These are phyloP conservation scores for Corythornis vintsioides DNA, from an alignment of 2,113 vertebrate genomes.

Conservation along the genomic window DNA sequence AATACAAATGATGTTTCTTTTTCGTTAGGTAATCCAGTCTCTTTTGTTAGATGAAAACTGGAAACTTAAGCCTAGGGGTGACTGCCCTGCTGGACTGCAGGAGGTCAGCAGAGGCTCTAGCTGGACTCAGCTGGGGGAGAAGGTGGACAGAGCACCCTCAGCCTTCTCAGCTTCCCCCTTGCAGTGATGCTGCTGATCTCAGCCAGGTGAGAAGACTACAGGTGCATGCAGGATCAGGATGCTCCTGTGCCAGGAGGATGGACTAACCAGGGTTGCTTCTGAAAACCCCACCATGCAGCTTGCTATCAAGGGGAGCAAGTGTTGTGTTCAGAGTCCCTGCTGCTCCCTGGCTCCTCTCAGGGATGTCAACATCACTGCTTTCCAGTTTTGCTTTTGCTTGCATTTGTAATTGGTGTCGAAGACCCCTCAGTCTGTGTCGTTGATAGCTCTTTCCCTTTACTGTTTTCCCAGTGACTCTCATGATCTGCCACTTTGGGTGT, in stretches of 20 bases:
- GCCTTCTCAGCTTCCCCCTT: background rate
- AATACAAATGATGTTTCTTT: background rate
- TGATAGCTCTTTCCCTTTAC: background rate
- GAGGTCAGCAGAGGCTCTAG: background rate
- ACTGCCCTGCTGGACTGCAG: background rate
- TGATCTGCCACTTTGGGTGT: background rate
- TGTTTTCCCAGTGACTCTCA: background rate
- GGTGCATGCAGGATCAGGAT: background rate
- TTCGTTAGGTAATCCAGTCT: accelerated
- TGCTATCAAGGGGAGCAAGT: background rate
- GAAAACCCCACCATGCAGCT: accelerated
- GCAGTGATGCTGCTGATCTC: background rate
- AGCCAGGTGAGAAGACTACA: background rate
- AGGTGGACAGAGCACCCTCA: background rate
- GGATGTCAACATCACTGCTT: background rate
- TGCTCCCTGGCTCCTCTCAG: background rate
- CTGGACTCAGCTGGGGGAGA: background rate
- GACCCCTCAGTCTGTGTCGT: background rate
- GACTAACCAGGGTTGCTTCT: background rate
- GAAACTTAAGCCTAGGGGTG: background rate
- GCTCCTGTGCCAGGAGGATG: background rate
- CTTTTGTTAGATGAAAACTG: background rate
- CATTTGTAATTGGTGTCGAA: background rate
- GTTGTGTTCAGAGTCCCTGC: background rate
- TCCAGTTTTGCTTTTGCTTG: background rate